phyloP scores from a whole-genome alignment of 2,113 vertebrate genomes.

The Nothoprocta pentlandii region DNA sequence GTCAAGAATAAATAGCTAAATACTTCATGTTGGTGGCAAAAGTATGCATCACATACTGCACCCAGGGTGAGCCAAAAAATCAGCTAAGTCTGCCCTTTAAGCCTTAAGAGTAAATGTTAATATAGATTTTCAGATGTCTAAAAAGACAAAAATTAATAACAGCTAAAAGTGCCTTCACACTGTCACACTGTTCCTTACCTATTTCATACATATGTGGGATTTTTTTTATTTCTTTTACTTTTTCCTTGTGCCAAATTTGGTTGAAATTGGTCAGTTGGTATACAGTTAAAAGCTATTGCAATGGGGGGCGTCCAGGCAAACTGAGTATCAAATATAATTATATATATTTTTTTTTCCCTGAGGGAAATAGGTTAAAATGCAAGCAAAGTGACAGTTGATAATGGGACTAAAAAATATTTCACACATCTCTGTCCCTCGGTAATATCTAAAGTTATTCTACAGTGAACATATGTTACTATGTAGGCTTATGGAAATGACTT shows the following conservation, averaged over 20 bases:
- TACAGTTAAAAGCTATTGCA: neutral
- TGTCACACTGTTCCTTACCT: neutral
- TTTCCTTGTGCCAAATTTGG: neutral
- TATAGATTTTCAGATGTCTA: neutral
- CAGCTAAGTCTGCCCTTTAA: neutral
- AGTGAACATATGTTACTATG: neutral
- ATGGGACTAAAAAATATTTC: neutral
- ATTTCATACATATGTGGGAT: neutral
- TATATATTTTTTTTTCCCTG: neutral
- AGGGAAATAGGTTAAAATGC: neutral
- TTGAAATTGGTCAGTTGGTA: neutral
- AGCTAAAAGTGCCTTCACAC: neutral
- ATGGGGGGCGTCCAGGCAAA: neutral
- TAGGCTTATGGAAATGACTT: neutral
- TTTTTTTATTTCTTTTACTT: accelerated
- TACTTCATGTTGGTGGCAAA: neutral
- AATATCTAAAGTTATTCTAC: neutral
- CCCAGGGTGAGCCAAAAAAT: neutral
- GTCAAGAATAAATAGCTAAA: neutral
- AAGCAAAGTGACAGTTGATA: neutral
- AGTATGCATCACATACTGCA: neutral
- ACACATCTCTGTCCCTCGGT: neutral
- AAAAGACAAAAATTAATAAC: neutral
- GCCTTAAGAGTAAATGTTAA: neutral
- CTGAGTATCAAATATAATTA: neutral